phyloP scores from a whole-genome alignment of 1,140 invertebrate species.

The Medauroidea extradentata region DNA sequence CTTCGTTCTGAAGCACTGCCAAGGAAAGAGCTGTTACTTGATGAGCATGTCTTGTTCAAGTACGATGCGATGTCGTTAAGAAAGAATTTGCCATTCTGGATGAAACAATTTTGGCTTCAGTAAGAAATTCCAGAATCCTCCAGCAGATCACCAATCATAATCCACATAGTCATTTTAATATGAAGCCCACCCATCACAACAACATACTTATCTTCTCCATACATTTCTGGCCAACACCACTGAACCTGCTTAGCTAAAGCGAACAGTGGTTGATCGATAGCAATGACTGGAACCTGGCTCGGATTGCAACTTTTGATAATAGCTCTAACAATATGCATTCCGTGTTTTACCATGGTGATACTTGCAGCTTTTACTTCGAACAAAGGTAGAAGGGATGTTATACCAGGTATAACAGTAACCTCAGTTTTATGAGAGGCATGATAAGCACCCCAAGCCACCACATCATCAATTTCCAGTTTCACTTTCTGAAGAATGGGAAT shows the following conservation, averaged over 20 bases:
- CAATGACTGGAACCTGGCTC: conserved; percentile 13
- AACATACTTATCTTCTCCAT: conserved; percentile 27
- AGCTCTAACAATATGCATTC: conserved; percentile 22
- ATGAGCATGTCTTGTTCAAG: too few species aligned
- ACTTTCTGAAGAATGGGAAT: too few species aligned
- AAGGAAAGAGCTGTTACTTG: conserved; percentile 5
- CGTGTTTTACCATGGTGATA: conserved; percentile 10
- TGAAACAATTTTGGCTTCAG: conserved; percentile 13
- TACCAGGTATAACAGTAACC: not conserved
- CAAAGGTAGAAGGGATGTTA: conserved; percentile 13
- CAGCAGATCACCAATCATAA: conserved; percentile 23
- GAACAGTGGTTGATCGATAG: conserved; percentile 25
- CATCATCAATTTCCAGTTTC: too few species aligned
- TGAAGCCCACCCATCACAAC: conserved; percentile 29
- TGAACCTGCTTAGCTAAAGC: conserved; percentile 27
- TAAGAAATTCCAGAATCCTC: conserved; percentile 24
- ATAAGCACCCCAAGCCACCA: conserved; percentile 1
- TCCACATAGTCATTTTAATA: conserved; percentile 24
- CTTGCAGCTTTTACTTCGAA: conserved; percentile 18
- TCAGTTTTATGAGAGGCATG: conserved; percentile 4
- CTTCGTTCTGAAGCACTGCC: too few species aligned
- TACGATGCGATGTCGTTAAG: too few species aligned
- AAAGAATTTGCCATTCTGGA: conserved; percentile 19
- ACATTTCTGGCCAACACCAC: conserved; percentile 25
- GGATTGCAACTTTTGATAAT: conserved; percentile 24